Base-by-base conservation (phyloP, 2,113 vertebrate species). In the Amphilophus citrinellus region DNA sequence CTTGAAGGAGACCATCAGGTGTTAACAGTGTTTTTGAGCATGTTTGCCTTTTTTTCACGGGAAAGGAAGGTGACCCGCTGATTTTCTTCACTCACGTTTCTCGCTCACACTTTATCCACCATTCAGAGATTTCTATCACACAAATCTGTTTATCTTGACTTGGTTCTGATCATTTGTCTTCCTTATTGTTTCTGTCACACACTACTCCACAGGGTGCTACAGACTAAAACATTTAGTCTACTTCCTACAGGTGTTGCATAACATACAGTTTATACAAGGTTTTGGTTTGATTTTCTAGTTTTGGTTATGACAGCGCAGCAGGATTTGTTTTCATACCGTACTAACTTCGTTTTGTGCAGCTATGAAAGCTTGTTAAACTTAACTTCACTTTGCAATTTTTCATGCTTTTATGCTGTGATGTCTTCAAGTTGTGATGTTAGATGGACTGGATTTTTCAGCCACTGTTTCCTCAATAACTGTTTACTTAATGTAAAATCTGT, bases 1-100 rank as follows among this genome's bases (percentile, higher is more conserved):
- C 97, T 98, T 99, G 97, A 99, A 99, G 97, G 97, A 98, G 96
- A 97, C 98, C 95, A 98, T 98, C 98, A 99, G 98, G 98, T 85
- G 88, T 39, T 97, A 97, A 89, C 89, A 82, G 94, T 87, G 95
- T 90, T 95, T 84, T 65, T 77, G 62, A 87, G 88, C 84, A 89
- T 32, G 50, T 95, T 93, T 87, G 86, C 37, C 37, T 82, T 66
- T 30, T 86, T 76, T 59, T 32, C 42, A 58, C 63, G 42, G 84
- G 65, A 77, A 58, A 47, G 56, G 71, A 76, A 76, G 84, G 75
- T 82, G 59, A 77, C 35, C 57, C 83, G 58, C 78, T 88, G 59
- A 59, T 44, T 79, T 63, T 77, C 20, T 37, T 79, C 6, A 0
- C 22, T 78, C 66, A 39, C 44, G 7, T 57, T 76, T 73, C 42